Percentiles rank a stretch among this genome's conserved stretches.
Conservation (phyloP, 37 sponge, comb jelly and placozoan species). For the Crambe crambe region DNA sequence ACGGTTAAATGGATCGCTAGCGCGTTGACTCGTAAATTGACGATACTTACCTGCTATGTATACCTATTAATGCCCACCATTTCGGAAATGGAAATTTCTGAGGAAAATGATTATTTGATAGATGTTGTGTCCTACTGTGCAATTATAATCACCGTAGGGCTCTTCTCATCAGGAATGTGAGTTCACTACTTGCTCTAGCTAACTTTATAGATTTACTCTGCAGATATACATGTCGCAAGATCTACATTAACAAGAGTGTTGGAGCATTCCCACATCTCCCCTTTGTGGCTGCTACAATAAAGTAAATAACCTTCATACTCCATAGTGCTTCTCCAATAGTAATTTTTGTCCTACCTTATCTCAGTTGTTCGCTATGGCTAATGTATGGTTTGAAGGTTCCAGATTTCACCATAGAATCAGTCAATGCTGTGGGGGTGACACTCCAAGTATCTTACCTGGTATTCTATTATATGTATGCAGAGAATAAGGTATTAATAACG, state of each 20-base stretch:
- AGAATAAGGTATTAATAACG: constrained; percentile 48
- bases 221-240: constrained; percentile 46
- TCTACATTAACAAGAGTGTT: constrained; percentile 49
- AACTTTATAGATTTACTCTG: background rate
- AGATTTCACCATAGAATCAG: constrained; percentile 42
- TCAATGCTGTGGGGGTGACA: constrained; percentile 55
- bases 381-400: constrained; percentile 55
- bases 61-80: too few species aligned
- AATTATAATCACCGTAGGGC: constrained; percentile 40
- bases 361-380: constrained; percentile 73
- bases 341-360: background rate
- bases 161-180: constrained; percentile 67
- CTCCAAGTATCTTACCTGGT: constrained; percentile 49
- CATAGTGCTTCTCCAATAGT: background rate
- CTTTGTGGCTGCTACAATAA: constrained; percentile 64
- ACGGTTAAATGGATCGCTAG: background rate
- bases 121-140: background rate
- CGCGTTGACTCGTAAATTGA: background rate
- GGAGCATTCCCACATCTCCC: constrained; percentile 66
- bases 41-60: too few species aligned
- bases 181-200: background rate
- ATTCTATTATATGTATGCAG: constrained; percentile 48
- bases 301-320: constrained; percentile 34
- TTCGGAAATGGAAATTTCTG: too few species aligned
- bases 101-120: background rate